Base-by-base conservation (phyloP, 2,113 vertebrate species). In the Vicugna pacos region DNA sequence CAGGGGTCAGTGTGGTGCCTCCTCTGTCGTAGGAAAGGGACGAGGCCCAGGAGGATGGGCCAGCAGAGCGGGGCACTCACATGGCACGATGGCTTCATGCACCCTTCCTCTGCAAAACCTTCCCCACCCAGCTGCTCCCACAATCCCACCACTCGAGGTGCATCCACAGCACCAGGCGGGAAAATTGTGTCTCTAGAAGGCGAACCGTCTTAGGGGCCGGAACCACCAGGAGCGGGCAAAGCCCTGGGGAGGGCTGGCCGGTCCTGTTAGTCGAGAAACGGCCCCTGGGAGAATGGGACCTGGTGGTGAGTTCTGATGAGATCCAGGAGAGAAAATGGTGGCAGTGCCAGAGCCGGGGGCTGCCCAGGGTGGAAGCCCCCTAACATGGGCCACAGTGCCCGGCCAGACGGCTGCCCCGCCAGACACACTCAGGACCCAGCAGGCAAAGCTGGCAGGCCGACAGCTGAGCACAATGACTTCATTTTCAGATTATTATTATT, bases 401-500 rank as follows among this genome's bases (percentile, higher is more conserved):
- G 0, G 0, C 26, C 5, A 11, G 76, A 32, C 60, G 15, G 50
- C 56, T 2, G 35, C 50, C n/a, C 32, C 35, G 0, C 19, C 38
- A 42, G 85, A 81, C 58, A 15, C 50, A 1, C 79, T 26, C 17
- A 0, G 62, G 32, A 20, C 6, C 62, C 54, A n/a, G 54, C 6
- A 7, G 85, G 76, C 35, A 2, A 4, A 20, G 32, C 65, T 19
- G 93, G 91, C 86, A 56, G 82, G 84, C 75, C 62, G 1, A 42
- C 35, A 26, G 35, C 2, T 1, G 65, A 92, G 85, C 35, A 97
- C 95, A 96, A 93, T 97, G 96, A 86, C 92, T 93, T 88, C 93
- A 95, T 94, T 95, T 96, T 97, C 28, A 67, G 62, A 62, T 95
- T 89, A 84, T 97, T 97, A 90, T 96, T 95, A 87, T 86, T 97